These are phyloP conservation scores for Cremastinae sp. DNA, from an alignment of 2,888 invertebrate genomes.

Conservation along the genomic window DNA sequence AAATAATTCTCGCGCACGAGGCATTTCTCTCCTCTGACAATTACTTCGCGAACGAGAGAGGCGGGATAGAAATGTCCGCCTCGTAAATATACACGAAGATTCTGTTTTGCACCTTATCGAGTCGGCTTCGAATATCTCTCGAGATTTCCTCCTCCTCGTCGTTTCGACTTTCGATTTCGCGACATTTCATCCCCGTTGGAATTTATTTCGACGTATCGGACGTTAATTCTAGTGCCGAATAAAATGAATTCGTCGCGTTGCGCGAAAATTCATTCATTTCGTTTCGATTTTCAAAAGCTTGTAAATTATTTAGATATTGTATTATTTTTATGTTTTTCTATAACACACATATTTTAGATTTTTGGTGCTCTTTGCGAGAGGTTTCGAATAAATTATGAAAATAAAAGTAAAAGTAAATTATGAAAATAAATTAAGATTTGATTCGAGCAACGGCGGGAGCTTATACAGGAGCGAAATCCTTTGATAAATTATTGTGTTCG, in stretches of 20 bases:
- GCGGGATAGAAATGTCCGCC: constrained; percentile 43
- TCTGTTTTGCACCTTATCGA: constrained; percentile 4
- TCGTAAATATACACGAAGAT: constrained; percentile 21
- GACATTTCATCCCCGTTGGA: too few relatives aligned
- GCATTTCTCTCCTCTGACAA: constrained; percentile 42
- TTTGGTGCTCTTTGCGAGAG: too few relatives aligned
- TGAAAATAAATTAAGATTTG: too few relatives aligned
- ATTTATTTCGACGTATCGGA: too few relatives aligned
- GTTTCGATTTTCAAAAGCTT: too few relatives aligned
- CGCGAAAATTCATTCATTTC: too few relatives aligned
- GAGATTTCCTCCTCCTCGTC: background rate
- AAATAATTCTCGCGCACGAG: constrained; percentile 39
- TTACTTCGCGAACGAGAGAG: constrained; percentile 39
- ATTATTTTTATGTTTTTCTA: too few relatives aligned
- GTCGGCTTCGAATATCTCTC: background rate
- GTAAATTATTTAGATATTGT: too few relatives aligned
- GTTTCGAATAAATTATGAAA: too few relatives aligned
- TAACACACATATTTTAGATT: too few relatives aligned
- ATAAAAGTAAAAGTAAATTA: background rate
- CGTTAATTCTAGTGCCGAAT: too few relatives aligned
- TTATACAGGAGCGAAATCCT: background rate
- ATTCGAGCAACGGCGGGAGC: background rate
- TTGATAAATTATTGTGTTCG: background rate
- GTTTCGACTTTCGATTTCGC: background rate
- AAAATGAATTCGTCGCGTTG: too few relatives aligned